Evolutionary conservation across 2,113 vertebrate species (phyloP).

Genomic region (Aspidoscelis tigris): DNA sequence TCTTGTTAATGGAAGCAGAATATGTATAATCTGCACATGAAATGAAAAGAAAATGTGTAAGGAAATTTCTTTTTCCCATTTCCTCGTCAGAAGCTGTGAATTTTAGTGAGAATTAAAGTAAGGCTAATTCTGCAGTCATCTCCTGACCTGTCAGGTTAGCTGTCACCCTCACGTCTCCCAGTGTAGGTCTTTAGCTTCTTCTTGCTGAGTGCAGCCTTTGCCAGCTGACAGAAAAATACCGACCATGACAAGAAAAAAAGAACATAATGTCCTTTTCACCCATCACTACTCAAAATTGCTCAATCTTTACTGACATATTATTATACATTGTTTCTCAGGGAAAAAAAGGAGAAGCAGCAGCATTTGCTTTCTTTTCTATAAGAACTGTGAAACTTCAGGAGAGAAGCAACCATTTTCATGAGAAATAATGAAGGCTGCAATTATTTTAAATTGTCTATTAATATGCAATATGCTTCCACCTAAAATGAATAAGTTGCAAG

Average conservation of each 20-base stretch:
- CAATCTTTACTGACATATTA: slow-evolving; percentile 97
- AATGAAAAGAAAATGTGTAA: slow-evolving; percentile 83
- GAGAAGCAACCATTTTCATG: slow-evolving; percentile 82
- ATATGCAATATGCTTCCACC: slow-evolving; percentile 90
- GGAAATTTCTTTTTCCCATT: slow-evolving; percentile 86
- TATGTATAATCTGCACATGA: slow-evolving; percentile 85
- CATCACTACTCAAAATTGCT: slow-evolving; percentile 94
- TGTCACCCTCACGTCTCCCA: slow-evolving; percentile 89
- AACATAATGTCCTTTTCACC: slow-evolving; percentile 97
- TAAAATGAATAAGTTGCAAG: slow-evolving; percentile 85
- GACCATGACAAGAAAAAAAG: slow-evolving; percentile 91
- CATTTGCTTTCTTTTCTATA: slow-evolving; percentile 91
- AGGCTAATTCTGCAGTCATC: slow-evolving; percentile 87
- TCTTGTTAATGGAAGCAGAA: slow-evolving; percentile 86
- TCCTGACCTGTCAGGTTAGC: slow-evolving; percentile 91
- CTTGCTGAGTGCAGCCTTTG: slow-evolving; percentile 86
- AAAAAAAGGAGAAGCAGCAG: slow-evolving; percentile 69
- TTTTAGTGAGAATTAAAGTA: slow-evolving; percentile 89
- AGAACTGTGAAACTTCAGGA: slow-evolving; percentile 93
- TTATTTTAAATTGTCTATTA: slow-evolving; percentile 95
- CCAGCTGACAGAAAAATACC: slow-evolving; percentile 93
- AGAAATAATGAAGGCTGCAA: slow-evolving; percentile 90
- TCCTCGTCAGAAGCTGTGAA: slow-evolving; percentile 87
- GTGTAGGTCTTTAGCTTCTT: slow-evolving; percentile 85
- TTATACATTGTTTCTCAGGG: slow-evolving; percentile 96